These are phyloP conservation scores for Neodiprion pinetum DNA, from an alignment of 1,140 invertebrate species.

Conservation along the genomic window DNA sequence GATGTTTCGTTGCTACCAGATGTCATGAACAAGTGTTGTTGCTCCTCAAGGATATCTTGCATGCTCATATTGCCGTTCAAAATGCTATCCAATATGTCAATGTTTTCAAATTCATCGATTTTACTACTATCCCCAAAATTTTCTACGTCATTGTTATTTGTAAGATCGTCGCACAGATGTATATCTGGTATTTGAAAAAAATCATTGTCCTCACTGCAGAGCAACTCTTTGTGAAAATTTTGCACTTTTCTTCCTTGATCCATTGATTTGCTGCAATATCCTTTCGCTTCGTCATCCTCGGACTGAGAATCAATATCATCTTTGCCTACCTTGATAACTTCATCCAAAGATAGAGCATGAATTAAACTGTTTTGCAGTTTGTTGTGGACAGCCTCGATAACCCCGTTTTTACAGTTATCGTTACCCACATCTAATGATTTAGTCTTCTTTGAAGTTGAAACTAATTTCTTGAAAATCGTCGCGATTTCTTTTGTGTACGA, in stretches of 20 bases:
- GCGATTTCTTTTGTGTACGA: not conserved
- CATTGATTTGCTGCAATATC: not conserved
- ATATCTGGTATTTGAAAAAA: not conserved
- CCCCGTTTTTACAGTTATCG: not conserved
- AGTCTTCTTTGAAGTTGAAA: not conserved
- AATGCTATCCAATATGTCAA: slow-evolving; percentile 33
- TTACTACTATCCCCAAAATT: not conserved
- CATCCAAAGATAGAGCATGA: not conserved
- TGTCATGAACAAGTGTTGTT: not conserved
- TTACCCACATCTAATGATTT: not conserved
- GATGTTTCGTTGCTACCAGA: slow-evolving; percentile 29
- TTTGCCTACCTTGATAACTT: not conserved
- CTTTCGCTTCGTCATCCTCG: not conserved
- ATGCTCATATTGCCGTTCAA: slow-evolving; percentile 32
- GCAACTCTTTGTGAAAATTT: too few species aligned
- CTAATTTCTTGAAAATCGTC: not conserved
- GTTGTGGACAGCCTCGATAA: not conserved
- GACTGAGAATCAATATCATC: not conserved
- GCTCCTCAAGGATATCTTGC: slow-evolving; percentile 29
- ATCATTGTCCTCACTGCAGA: not conserved
- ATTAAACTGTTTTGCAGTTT: not conserved
- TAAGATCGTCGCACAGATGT: not conserved
- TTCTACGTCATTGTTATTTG: not conserved
- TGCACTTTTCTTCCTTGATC: not conserved
- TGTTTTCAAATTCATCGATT: slow-evolving; percentile 35